These are phyloP conservation scores for Rhea americana DNA, from an alignment of 2,113 vertebrate genomes.

Conservation along the genomic window DNA sequence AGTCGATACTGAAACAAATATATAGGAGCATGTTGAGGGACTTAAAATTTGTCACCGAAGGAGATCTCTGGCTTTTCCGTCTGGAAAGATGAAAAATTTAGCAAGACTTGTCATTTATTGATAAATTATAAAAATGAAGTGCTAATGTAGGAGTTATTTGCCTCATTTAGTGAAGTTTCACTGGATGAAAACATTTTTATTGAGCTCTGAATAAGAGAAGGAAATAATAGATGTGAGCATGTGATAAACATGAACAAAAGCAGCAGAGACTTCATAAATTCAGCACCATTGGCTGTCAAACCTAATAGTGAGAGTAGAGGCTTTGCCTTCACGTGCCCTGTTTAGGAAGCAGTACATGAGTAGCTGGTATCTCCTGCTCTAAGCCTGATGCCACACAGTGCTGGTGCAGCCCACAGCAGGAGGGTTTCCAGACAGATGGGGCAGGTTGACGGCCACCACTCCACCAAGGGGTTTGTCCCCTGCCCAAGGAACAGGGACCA, in stretches of 20 bases:
- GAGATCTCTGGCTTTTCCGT: background rate
- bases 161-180: background rate
- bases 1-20: background rate
- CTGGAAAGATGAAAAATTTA: background rate
- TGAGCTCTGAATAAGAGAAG: background rate
- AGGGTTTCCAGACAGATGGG: background rate
- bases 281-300: background rate
- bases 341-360: background rate
- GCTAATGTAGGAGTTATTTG: background rate
- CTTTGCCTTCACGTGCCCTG: background rate
- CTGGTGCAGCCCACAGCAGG: background rate
- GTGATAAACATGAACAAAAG: background rate
- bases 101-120: background rate
- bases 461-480: rapidly evolving
- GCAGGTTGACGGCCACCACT: background rate
- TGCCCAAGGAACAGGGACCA: background rate
- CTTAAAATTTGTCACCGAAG: background rate
- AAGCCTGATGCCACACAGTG: background rate
- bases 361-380: rapidly evolving
- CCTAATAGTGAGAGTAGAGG: background rate
- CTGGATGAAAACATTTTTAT: background rate
- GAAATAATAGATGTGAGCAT: background rate
- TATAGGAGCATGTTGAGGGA: background rate
- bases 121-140: background rate
- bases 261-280: background rate